Base-by-base conservation (phyloP, 2,888 invertebrate genomes). In the Meganola albula region DNA sequence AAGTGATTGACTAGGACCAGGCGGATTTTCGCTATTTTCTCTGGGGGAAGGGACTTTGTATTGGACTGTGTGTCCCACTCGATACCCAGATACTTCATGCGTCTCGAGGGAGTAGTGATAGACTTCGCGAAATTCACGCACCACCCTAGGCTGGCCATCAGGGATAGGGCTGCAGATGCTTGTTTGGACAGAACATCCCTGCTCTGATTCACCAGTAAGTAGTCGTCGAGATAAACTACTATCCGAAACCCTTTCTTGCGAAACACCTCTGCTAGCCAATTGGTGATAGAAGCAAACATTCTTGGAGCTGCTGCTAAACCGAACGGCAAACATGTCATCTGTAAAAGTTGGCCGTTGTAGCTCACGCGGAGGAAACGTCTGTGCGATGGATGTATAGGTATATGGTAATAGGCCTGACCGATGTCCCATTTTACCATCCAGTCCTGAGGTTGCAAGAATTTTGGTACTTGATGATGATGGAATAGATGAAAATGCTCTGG, bases 401-500 rank as follows among this genome's bases (percentile, higher is more conserved):
- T 1, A 9, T 24, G 30, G 24, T 22, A 24, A 7, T 30, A 30
- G 2, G 30, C 30, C 11, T 30, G 30, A 2, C 16, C 14, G 1
- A 30, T n/a, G 16, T 30, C 30, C 16, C 23, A 11, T 10, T 30
- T 30, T 4, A 8, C n/a, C 11, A 30, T 10, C 10, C 10, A 30
- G 8, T 30, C 30, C 2, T 12, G 6, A 5, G n/a, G n/a, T 10
- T 30, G 23, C 1, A 30, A n/a, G 11, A 30, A 23, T n/a, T 10
- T 5, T 10, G 24, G 30, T 2, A 30, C 7, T 7, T 4, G 12
- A 16, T 5, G 3, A n/a, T 16, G n/a, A 8, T 14, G 14, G 3
- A 28, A 6, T 3, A 28, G 10, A 2, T 9, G 8, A 10, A 28
- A 28, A 0, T 6, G 7, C 7, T 3, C 2, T 5, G 22, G 2